Base-by-base conservation (phyloP, 2,888 invertebrate species). In the Amphipyra berbera region DNA sequence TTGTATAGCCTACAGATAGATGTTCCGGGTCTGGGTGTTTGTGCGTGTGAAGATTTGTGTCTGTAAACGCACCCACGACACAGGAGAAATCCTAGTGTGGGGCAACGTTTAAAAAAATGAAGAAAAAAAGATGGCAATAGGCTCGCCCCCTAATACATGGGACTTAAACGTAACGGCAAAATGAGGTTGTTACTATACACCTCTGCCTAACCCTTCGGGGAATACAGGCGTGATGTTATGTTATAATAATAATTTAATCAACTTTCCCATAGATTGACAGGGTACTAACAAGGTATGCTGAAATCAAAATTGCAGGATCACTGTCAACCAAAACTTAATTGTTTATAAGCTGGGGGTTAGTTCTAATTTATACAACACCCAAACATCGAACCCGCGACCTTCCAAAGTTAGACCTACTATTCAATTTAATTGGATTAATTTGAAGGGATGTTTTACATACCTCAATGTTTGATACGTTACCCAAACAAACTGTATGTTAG, bases 361-460 rank as follows among this genome's bases (percentile, higher is more conserved):
- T 55, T 52, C 47, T 61, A 76, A 76, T 72, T 65, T 62, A 65
- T 68, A 66, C 55, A 68, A 58, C 41, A 64, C 40, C 59, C 63
- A 48, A 55, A 67, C 59, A 55, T 61, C 45, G 46, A 69, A 63
- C 44, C 61, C 13, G 35, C 45, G 53, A 46, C 53, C 61, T 38
- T 15, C n/a, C 27, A 13, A 61, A 65, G 37, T 48, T 47, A 59
- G 54, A 48, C 53, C 37, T 76, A 38, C 44, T 8, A 53, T 77
- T 64, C 55, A 62, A 76, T 73, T 76, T 60, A 77, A 77, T 59
- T 63, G 65, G 68, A 71, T 75, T 75, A 71, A 62, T 73, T 61
- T 59, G 53, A 53, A 45, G 63, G 71, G 55, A 54, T 38, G 46
- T 60, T 48, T n/a, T 50, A 55, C 63, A 54, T 57, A 58, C 52